phyloP scores from a whole-genome alignment of 2,113 vertebrate species.

The Antennarius striatus region DNA sequence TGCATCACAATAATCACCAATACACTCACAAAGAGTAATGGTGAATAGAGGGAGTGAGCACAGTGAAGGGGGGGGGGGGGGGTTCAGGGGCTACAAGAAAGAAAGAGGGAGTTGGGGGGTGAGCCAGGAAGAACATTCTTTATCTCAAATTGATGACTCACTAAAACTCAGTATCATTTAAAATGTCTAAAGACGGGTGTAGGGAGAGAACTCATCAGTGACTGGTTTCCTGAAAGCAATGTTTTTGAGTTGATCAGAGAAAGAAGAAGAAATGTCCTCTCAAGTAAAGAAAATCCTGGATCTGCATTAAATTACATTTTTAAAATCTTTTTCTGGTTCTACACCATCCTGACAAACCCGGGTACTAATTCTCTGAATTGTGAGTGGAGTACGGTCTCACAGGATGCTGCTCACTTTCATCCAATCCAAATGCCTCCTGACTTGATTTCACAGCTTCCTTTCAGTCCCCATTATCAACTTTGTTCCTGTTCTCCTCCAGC shows the following conservation, averaged over 20 bases:
- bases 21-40: conserved; percentile 41
- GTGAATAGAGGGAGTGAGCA: conserved; percentile 38
- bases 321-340: too few species aligned
- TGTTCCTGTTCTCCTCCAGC: conserved; percentile 40
- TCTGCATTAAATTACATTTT: too few species aligned
- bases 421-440: conserved; percentile 1
- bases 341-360: too few species aligned
- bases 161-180: conserved; percentile 27
- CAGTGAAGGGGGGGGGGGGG: neutral
- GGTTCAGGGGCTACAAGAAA: conserved; percentile 25
- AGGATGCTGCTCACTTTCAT: too few species aligned
- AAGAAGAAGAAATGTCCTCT: too few species aligned
- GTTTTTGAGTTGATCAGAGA: too few species aligned
- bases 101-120: conserved; percentile 32
- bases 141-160: too few species aligned
- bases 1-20: conserved; percentile 59
- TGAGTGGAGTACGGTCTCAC: too few species aligned
- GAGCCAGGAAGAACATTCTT: conserved; percentile 26
- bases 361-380: too few species aligned
- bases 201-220: too few species aligned
- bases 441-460: conserved; percentile 1
- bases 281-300: too few species aligned
- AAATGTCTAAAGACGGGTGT: neutral
- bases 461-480: conserved; percentile 17
- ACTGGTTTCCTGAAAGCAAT: too few species aligned